Conservation (phyloP, 2,888 invertebrate genomes). For the Scotopteryx bipunctaria region DNA sequence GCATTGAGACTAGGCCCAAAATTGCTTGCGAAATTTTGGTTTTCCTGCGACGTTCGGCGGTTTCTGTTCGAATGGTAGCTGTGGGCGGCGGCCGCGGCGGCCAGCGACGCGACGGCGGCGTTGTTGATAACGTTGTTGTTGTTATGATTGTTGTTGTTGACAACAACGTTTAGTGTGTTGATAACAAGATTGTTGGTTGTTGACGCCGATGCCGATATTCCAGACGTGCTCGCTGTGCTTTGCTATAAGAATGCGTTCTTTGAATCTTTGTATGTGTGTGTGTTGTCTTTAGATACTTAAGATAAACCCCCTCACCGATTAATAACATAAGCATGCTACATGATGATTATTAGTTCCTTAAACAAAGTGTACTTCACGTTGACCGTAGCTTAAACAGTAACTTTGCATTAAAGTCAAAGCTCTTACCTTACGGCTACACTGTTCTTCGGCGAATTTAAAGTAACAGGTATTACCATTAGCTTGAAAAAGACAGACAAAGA, state of each 20-base stretch:
- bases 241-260: constrained; percentile 52
- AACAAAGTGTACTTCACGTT: background rate
- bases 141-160: constrained; percentile 81
- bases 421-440: too few species aligned
- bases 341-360: constrained; percentile 25
- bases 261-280: constrained; percentile 22
- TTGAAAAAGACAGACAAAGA: too few species aligned
- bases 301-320: constrained; percentile 29
- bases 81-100: constrained; percentile 78
- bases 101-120: constrained; percentile 77
- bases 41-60: constrained; percentile 75
- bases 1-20: constrained; percentile 78
- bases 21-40: constrained; percentile 69
- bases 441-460: too few species aligned
- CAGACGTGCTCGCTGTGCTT: constrained; percentile 75
- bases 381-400: background rate
- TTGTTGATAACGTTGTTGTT: constrained; percentile 81
- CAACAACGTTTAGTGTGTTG: constrained; percentile 80
- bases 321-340: constrained; percentile 27
- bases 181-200: constrained; percentile 80
- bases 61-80: constrained; percentile 77
- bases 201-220: constrained; percentile 65
- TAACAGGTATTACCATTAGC: too few species aligned
- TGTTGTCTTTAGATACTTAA: constrained; percentile 16
- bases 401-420: too few species aligned